Evolutionary conservation across 2,797 vertebrate species (phyloP).

Genomic region (Myiotriccus ornatus): DNA sequence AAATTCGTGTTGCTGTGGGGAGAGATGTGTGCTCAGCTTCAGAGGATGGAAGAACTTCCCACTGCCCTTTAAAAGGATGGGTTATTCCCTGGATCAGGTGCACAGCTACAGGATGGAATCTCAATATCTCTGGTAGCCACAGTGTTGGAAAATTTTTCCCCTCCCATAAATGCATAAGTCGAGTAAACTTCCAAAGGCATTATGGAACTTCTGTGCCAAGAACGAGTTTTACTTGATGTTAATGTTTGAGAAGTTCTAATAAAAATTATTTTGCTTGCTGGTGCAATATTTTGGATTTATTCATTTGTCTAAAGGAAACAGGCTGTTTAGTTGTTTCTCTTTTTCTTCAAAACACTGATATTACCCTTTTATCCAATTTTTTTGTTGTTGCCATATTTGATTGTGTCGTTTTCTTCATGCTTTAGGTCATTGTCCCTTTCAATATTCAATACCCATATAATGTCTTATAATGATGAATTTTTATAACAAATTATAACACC

Average conservation of each 20-base stretch:
- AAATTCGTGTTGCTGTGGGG: no score
- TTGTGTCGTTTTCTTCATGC: background rate
- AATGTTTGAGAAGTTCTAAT: background rate
- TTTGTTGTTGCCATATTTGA: background rate
- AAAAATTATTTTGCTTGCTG: background rate
- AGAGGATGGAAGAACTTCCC: background rate
- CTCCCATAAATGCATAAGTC: background rate
- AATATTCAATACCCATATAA: background rate
- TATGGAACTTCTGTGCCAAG: background rate
- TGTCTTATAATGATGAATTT: background rate
- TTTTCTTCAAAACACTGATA: background rate
- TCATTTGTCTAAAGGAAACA: background rate
- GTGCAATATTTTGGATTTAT: background rate
- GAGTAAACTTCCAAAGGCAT: background rate
- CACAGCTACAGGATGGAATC: background rate
- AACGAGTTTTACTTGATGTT: background rate
- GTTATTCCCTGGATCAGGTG: background rate
- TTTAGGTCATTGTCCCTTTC: background rate
- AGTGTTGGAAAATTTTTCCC: background rate
- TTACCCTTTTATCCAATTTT: background rate
- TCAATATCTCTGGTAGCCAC: background rate
- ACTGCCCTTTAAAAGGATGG: background rate
- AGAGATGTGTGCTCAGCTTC: background rate
- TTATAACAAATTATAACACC: background rate
- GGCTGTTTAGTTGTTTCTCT: background rate